Evolutionary conservation across 2,888 invertebrate genomes (phyloP), one percentile per base, ranked within the genome.

Genomic region (Drosophila histrio): DNA sequence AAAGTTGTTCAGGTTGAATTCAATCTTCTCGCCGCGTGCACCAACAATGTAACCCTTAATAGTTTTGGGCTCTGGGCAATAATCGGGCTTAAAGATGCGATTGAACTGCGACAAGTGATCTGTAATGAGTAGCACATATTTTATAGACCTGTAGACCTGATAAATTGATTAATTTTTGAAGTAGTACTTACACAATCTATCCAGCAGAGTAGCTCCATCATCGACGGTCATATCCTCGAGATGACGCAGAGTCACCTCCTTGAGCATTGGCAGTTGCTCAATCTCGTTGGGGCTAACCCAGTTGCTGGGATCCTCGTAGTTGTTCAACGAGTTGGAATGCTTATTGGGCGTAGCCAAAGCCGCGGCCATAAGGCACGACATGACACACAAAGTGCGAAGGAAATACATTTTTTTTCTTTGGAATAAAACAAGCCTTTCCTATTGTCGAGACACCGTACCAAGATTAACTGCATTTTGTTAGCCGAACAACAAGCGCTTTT

Each of bases 71-170:
- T 84, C 88, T 0, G 89, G 91, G 6, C 69, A 59, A 57, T 76
- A 90, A 0, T 65, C 71, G 9, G 89, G 89, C 46, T 61, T 57
- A 50, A 90, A 74, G 32, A 85, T 53, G n/a, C 77, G 71, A 19
- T 85, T 88, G 46, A 90, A 79, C 64, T 89, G 85, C 2, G 90
- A 75, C 71, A 90, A 66, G 28, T 90, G 89, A 54, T 89, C 90
- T 90, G 39, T 0, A 52, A 32, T 9, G 9, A 19, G 13, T 1
- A 6, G 1, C 7, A 22, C 0, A 15, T 0, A 32, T n/a, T 36
- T 13, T 11, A 19, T 17, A 21, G 11, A 1, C 17, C 13, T 8
- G 19, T 13, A 8, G 3, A 11, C 2, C 7, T 36, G 15, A 1
- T 6, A 6, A n/a, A n/a, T n/a, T n/a, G n/a, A n/a, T 13, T 1